These are phyloP conservation scores for Gallirallus australis DNA, from an alignment of 2,797 vertebrate species.

Conservation along the genomic window DNA sequence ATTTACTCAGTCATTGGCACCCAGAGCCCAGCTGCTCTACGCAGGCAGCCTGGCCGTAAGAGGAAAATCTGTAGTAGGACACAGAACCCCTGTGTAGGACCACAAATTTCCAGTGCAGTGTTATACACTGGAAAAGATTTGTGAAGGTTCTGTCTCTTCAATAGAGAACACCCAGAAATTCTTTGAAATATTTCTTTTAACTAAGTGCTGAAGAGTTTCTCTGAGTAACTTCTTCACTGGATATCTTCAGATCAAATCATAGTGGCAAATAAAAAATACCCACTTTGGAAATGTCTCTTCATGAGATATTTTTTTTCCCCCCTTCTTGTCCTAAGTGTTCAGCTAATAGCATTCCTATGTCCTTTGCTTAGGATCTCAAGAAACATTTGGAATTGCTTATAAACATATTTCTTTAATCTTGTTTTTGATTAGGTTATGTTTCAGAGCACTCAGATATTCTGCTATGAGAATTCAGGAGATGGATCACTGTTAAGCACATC, in stretches of 20 bases:
- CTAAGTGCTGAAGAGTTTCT: background rate
- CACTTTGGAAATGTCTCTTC: background rate
- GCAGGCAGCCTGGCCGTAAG: background rate
- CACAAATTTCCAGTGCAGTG: background rate
- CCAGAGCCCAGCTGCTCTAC: background rate
- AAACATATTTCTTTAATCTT: background rate
- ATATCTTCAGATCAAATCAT: background rate
- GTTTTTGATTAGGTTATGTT: background rate
- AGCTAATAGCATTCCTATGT: background rate
- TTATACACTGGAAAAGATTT: background rate
- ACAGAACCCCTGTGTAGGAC: background rate
- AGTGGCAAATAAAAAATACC: background rate
- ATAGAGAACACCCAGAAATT: background rate
- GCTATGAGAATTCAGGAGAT: background rate
- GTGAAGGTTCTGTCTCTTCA: background rate
- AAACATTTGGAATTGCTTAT: background rate
- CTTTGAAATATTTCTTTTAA: background rate
- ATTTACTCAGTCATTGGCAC: background rate
- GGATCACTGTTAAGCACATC: background rate
- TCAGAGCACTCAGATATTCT: background rate
- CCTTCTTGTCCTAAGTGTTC: background rate
- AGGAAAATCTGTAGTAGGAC: background rate
- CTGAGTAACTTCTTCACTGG: background rate
- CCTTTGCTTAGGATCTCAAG: background rate
- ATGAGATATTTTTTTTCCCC: background rate